Base-by-base conservation (phyloP, 2,797 vertebrate genomes). In the Crocodylus rhombifer region DNA sequence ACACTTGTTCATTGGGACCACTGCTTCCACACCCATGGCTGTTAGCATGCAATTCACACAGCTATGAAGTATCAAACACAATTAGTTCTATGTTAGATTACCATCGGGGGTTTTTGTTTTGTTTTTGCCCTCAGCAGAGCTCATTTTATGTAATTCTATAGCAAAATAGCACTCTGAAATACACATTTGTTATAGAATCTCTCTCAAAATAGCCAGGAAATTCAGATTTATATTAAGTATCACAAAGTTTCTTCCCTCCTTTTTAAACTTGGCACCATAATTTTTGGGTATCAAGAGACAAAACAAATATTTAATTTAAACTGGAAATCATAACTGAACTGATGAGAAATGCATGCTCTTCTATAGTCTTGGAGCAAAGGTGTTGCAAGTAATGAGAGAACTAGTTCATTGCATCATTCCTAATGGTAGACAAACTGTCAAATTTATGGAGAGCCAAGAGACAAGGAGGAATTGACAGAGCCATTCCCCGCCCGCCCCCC, bases 41-140 rank as follows among this genome's bases (percentile, higher is more conserved):
- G 95, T 82, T 82, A 28, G 61, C 33, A 77, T 93, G 86, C 69
- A 86, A 89, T 76, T 79, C 77, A 77, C 78, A 60, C 33, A 63
- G 82, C 56, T 83, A 93, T 65, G 77, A 94, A 95, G 96, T 91
- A 96, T 95, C 93, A 94, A 86, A 90, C 69, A 88, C 86, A 96
- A 95, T 96, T 94, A 94, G 58, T 67, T 80, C 36, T 64, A 58
- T 51, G 42, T 51, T 51, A 88, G 83, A 30, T 84, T 75, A 75
- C 25, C n/a, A n/a, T 55, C 13, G 74, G 74, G 90, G 18, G 14
- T 42, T 42, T 42, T 42, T 85, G 91, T 92, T 94, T 51, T 95
- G 86, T 95, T 94, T 95, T 92, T 63, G 62, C 86, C 36, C 82
- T 89, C 55, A 26, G 36, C 23, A 90, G 69, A 87, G 69, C 7